Evolutionary conservation across 2,113 vertebrate species (phyloP).

Genomic region (Phalacrocorax aristotelis): DNA sequence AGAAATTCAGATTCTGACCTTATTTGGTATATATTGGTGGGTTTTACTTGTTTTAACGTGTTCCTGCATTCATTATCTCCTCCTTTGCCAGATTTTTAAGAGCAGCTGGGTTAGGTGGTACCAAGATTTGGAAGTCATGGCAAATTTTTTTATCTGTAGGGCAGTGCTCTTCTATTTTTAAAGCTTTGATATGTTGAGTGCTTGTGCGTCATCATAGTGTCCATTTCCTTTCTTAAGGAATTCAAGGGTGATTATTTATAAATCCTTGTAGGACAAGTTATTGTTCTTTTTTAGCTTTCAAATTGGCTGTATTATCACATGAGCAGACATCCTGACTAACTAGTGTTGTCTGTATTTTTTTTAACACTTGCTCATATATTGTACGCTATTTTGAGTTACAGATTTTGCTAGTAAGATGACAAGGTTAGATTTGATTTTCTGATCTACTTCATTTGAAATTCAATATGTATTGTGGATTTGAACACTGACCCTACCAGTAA

Average conservation of each 20-base stretch:
- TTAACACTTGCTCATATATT: background rate
- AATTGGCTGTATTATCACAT: slow-evolving; percentile 76
- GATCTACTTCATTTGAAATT: background rate
- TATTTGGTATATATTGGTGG: background rate
- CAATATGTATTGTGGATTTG: background rate
- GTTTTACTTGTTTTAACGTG: background rate
- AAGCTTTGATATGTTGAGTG: slow-evolving; percentile 69
- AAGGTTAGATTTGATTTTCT: background rate
- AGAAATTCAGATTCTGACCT: background rate
- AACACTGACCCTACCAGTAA: background rate
- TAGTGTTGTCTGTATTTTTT: slow-evolving; percentile 45
- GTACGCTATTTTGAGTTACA: background rate
- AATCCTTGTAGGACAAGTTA: slow-evolving; percentile 76
- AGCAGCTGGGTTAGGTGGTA: background rate
- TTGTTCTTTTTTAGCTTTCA: slow-evolving; percentile 79
- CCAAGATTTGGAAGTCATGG: background rate
- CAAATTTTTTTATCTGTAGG: slow-evolving; percentile 65
- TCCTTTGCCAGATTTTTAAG: background rate
- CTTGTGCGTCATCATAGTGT: slow-evolving; percentile 83
- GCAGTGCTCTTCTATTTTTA: slow-evolving; percentile 82
- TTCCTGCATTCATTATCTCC: background rate
- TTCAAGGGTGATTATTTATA: slow-evolving; percentile 87
- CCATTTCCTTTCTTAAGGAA: slow-evolving; percentile 89
- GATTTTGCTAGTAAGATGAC: slow-evolving; percentile 1
- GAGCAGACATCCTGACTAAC: slow-evolving; percentile 77